These are phyloP conservation scores for Fulmarus glacialis DNA, from an alignment of 2,113 vertebrate species.

Conservation along the genomic window DNA sequence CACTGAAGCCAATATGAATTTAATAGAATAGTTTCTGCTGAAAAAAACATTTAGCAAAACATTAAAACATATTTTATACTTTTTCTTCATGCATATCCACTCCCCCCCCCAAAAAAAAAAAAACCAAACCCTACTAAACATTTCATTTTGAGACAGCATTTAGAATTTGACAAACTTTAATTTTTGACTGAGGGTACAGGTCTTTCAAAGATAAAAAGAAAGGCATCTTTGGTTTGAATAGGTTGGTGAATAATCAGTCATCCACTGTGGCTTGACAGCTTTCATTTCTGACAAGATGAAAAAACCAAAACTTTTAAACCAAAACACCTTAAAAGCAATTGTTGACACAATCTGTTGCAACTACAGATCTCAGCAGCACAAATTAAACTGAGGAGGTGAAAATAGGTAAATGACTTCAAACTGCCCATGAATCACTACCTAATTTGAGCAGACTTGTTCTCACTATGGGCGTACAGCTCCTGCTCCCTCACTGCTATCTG, in stretches of 20 bases:
- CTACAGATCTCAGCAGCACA: not conserved
- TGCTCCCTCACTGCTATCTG: not conserved
- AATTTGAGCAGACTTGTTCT: not conserved
- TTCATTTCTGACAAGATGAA: not conserved
- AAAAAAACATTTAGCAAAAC: not conserved
- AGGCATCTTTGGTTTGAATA: not conserved
- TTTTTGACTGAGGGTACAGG: not conserved
- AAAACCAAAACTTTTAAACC: not conserved
- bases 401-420: not conserved
- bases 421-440: not conserved
- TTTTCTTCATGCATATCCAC: not conserved
- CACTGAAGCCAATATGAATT: not conserved
- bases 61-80: not conserved
- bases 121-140: accelerated
- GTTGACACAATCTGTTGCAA: not conserved
- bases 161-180: not conserved
- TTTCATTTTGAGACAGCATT: not conserved
- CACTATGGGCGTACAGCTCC: not conserved
- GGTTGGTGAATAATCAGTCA: not conserved
- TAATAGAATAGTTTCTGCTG: not conserved
- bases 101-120: accelerated
- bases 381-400: not conserved
- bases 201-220: not conserved
- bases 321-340: not conserved
- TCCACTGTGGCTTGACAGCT: not conserved